Base-by-base conservation (phyloP, 2,797 vertebrate species). In the Sternarchorhynchus goeldii region DNA sequence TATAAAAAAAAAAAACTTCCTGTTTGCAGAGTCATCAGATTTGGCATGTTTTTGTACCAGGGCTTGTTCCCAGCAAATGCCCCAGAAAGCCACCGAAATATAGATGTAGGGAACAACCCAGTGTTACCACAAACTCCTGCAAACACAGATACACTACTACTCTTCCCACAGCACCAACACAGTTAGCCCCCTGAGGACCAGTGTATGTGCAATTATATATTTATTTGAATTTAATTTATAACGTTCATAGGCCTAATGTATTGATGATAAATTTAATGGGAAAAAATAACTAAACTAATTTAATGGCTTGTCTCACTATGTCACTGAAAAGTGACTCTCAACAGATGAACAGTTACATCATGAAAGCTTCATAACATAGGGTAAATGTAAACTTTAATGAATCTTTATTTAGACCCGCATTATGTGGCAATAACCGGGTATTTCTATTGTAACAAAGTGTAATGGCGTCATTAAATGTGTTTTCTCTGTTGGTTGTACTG, bases 151-250 rank as follows among this genome's bases (percentile, higher is more conserved):
- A 58, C 57, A 78, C 18, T 18, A 41, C 59, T 59, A 80, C 66
- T n/a, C 72, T 80, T 84, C 83, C 41, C 74, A 70, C 75, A 32
- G 81, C 85, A 86, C 81, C 86, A 77, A 77, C 57, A 16, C 25
- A 76, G 29, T 81, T 53, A 59, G 6, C n/a, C 45, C 10, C 18
- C 21, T 10, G 67, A 71, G 74, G 62, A 55, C 53, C 8, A 25
- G 18, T 63, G 41, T 80, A 45, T 63, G 65, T 64, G 73, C 67
- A 84, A 81, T 80, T 18, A 86, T 82, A 85, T 87, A 88, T 91
- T 90, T 90, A 90, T 90, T 89, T 90, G 84, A 88, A 89, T 91
- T 91, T 81, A 90, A 91, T 91, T 90, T 90, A 91, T 90, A 84
- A 85, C 84, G 87, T 84, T 78, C 84, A 86, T 88, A 92, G 87